Conservation (phyloP, 2,113 vertebrate species). For the Tonatia bakeri region DNA sequence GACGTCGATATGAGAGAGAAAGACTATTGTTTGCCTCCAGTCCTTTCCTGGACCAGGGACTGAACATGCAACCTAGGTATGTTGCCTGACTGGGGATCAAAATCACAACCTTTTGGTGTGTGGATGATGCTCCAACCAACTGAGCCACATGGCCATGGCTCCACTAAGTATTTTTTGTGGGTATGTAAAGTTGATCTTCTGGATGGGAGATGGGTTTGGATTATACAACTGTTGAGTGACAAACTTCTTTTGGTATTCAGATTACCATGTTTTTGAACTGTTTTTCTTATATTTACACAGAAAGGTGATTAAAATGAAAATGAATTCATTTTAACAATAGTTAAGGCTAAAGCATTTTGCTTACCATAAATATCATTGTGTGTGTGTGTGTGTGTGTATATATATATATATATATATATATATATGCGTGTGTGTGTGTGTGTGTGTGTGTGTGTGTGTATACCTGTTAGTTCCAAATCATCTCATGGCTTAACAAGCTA, state of each 20-base stretch:
- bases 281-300: neutral
- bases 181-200: neutral
- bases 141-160: no score
- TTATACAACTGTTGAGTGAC: neutral
- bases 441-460: neutral
- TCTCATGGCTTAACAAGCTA: neutral
- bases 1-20: no score
- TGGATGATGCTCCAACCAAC: no score
- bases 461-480: neutral
- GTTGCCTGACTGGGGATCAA: no score
- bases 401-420: neutral
- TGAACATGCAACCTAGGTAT: no score
- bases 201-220: neutral
- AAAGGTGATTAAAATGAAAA: neutral
- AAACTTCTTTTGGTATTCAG: neutral
- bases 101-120: no score
- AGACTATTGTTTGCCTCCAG: no score
- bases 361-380: neutral
- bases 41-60: no score
- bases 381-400: no score
- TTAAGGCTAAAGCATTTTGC: neutral
- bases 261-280: neutral
- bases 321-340: neutral
- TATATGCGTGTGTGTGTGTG: neutral
- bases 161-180: no score